Evolutionary conservation across 2,797 vertebrate species (phyloP).

Genomic region (Bufotes viridis): DNA sequence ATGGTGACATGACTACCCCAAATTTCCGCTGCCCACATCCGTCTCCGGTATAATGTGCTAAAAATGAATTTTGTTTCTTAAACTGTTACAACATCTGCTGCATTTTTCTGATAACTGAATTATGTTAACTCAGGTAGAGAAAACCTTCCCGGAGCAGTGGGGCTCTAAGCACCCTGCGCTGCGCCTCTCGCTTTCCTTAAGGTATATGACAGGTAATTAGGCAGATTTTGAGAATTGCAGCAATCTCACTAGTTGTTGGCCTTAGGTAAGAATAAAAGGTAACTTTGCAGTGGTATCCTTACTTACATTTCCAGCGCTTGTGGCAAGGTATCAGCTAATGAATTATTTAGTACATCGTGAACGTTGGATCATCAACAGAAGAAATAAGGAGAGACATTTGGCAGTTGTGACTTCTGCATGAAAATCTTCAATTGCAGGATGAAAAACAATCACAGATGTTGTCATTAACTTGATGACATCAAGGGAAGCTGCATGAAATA

Average conservation of each 20-base stretch:
- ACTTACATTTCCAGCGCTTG: conserved; percentile 51
- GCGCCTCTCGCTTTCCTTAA: conserved; percentile 20
- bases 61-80: neutral
- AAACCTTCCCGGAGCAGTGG: conserved; percentile 19
- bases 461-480: conserved; percentile 44
- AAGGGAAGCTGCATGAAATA: conserved; percentile 31
- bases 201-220: conserved; percentile 59
- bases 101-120: conserved; percentile 16
- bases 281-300: conserved; percentile 26
- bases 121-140: neutral
- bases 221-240: conserved; percentile 46
- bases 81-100: neutral
- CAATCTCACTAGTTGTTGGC: conserved; percentile 51
- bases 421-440: conserved; percentile 46
- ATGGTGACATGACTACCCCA: neutral
- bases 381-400: conserved; percentile 50
- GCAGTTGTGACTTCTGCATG: conserved; percentile 56
- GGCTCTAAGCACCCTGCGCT: neutral
- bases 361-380: conserved; percentile 47
- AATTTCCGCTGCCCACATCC: neutral
- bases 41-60: neutral
- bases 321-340: conserved; percentile 57
- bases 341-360: conserved; percentile 57
- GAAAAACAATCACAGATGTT: conserved; percentile 51
- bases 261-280: conserved; percentile 60